phyloP scores from a whole-genome alignment of 2,113 vertebrate genomes.

The Albula glossodonta region DNA sequence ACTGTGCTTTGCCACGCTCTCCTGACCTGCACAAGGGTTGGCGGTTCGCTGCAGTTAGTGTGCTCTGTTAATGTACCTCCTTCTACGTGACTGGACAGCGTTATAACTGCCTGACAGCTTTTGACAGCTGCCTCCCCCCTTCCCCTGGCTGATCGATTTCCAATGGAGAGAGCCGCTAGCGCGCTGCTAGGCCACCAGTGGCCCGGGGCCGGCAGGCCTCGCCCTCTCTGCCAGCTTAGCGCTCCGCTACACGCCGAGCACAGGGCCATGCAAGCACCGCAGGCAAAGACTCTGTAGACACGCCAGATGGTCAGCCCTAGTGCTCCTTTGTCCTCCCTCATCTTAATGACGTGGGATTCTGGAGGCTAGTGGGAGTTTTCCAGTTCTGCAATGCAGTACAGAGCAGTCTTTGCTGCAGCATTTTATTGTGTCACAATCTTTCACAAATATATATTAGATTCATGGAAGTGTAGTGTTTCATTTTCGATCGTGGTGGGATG shows the following conservation, averaged over 20 bases:
- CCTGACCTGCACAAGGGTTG: background rate
- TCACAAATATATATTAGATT: too few species aligned
- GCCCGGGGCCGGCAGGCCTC: background rate
- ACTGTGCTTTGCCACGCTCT: background rate
- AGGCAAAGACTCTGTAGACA: too few species aligned
- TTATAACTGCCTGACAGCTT: constrained; percentile 56
- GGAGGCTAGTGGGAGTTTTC: too few species aligned
- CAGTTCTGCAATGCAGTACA: too few species aligned
- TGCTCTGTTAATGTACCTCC: background rate
- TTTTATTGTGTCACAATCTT: too few species aligned
- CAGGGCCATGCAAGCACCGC: too few species aligned
- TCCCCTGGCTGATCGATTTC: constrained; percentile 64
- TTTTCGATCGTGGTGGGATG: too few species aligned
- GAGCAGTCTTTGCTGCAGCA: too few species aligned
- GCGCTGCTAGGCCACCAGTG: constrained; percentile 34
- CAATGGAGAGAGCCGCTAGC: constrained; percentile 68
- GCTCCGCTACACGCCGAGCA: background rate
- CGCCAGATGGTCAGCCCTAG: too few species aligned
- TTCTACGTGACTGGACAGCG: background rate
- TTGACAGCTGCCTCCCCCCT: constrained; percentile 63
- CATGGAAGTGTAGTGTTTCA: too few species aligned
- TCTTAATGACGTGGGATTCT: too few species aligned
- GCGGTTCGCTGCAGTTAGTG: background rate
- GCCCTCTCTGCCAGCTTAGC: background rate
- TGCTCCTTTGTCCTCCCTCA: too few species aligned